phyloP scores from a whole-genome alignment of 1,140 invertebrate genomes.

The Halotydeus destructor region DNA sequence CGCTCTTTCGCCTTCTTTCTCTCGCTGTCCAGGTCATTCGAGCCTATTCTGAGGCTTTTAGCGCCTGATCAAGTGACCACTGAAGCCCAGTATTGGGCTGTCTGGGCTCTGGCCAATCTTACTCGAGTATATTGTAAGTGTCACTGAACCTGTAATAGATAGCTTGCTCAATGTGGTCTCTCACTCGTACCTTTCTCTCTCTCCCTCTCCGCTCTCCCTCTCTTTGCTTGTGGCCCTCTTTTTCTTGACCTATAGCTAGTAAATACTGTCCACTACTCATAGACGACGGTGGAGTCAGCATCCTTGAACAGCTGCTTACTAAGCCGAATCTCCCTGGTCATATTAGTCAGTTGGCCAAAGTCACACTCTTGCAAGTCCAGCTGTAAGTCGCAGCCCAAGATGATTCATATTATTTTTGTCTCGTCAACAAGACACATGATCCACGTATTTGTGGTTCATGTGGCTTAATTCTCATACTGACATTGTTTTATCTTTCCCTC shows the following conservation, averaged over 20 bases:
- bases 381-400: too few relatives aligned
- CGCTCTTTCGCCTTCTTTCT: conserved; percentile 4
- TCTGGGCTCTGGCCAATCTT: conserved; percentile 92
- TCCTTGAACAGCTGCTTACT: conserved; percentile 43
- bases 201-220: conserved; percentile 15
- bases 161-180: background rate
- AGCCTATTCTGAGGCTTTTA: conserved; percentile 63
- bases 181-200: conserved; percentile 6
- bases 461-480: background rate
- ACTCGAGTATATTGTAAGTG: conserved; percentile 73
- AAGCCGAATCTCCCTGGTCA: conserved; percentile 12
- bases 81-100: conserved; percentile 81
- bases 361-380: conserved; percentile 12
- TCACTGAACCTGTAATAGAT: background rate
- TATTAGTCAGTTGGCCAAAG: conserved; percentile 10
- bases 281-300: conserved; percentile 54
- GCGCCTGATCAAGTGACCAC: conserved; percentile 50
- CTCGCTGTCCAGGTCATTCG: conserved; percentile 42
- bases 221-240: conserved; percentile 38
- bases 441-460: too few relatives aligned
- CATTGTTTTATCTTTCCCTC: background rate
- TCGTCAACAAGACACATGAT: too few relatives aligned
- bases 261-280: conserved; percentile 76
- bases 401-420: too few relatives aligned
- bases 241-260: too few relatives aligned